Evolutionary conservation across 2,888 invertebrate genomes (phyloP), one percentile per base, ranked within the genome.

Genomic region (Spicauda simplicius): DNA sequence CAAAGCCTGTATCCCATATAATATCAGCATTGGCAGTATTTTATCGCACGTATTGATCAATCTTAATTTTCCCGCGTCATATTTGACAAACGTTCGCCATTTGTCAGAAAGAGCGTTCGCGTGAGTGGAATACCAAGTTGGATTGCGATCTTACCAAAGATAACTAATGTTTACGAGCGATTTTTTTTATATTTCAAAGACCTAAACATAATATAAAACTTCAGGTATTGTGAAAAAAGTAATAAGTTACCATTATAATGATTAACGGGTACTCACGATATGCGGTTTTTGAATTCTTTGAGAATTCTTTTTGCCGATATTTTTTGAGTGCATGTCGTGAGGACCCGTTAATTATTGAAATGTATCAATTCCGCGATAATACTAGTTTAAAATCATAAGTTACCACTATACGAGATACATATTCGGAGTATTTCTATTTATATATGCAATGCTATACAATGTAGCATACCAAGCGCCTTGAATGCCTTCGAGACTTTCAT

Each of bases 41-140:
- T 53, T 60, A 33, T 60, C 33, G 8, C 14, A 11, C 52, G 18
- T 37, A 61, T 41, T 78, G 76, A 86, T 85, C 80, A 77, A 83
- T 85, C 80, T 81, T 79, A 72, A 78, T 79, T 84, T 81, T 78
- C 79, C 74, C 72, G 69, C 75, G 76, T 73, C 74, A 79, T 73
- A 74, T 64, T 77, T 77, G 74, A 76, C 68, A 73, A 77, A 80
- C 75, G 75, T 68, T 70, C 66, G 76, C 76, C 74, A 82, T 86
- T 81, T 80, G 78, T 81, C 77, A 74, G 74, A 77, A 74, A 83
- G 78, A 76, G 77, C 74, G 77, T 75, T 81, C 78, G 75, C 72
- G 76, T 70, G 74, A 77, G 77, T 77, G 76, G 76, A 72, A 77
- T 74, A 41, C 37, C n/a, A 61, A 60, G 57, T 64, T 16, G 14